These are phyloP conservation scores for Fragum whitleyi DNA, from an alignment of 2,888 invertebrate species.

Conservation along the genomic window DNA sequence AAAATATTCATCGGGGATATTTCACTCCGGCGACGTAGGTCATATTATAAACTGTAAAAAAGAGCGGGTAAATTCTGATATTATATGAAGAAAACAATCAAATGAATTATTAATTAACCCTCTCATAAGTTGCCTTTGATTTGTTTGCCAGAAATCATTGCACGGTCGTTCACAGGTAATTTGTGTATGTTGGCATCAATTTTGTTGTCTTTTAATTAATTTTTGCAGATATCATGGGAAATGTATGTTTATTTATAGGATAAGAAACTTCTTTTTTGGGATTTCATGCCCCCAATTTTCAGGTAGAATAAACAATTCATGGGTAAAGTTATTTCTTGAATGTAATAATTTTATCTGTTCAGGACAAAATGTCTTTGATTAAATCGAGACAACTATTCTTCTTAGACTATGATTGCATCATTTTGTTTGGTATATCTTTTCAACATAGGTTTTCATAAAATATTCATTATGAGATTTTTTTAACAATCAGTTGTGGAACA, in stretches of 20 bases:
- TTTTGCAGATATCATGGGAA: constrained; percentile 24
- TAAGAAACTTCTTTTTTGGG: not conserved
- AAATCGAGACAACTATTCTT: too few relatives aligned
- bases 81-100: too few relatives aligned
- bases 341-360: not conserved
- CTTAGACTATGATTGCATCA: too few relatives aligned
- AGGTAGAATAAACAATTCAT: not conserved
- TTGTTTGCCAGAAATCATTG: constrained; percentile 20
- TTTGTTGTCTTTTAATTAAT: constrained; percentile 27
- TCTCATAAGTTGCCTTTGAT: not conserved
- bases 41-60: too few relatives aligned
- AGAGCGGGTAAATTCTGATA: too few relatives aligned
- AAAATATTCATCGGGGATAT: too few relatives aligned
- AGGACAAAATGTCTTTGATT: too few relatives aligned
- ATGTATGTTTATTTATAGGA: constrained; percentile 24
- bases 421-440: too few relatives aligned
- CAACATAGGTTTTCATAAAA: too few relatives aligned
- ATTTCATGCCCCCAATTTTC: not conserved
- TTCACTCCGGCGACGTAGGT: too few relatives aligned
- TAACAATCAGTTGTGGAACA: too few relatives aligned
- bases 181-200: constrained; percentile 20
- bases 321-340: not conserved
- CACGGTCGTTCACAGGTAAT: constrained; percentile 15
- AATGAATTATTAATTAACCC: not conserved
- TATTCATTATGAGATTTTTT: too few relatives aligned